Evolutionary conservation across 2,113 vertebrate genomes (phyloP).

Genomic region (Prinia subflava): DNA sequence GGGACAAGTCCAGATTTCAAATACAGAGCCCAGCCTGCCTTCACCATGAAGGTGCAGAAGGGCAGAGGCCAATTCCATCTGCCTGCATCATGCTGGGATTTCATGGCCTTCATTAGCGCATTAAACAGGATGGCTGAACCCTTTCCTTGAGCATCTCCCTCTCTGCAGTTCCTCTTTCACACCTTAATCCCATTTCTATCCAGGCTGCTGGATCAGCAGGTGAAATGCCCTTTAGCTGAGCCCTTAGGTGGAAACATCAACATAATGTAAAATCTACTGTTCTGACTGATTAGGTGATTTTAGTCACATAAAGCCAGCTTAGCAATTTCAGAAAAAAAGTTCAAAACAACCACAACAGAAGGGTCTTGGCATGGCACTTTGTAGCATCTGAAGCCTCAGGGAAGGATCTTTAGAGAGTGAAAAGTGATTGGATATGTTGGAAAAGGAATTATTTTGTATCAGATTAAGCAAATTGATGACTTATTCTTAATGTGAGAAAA

Average conservation of each 20-base stretch:
- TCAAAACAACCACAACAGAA: neutral
- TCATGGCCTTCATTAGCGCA: neutral
- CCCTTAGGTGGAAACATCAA: neutral
- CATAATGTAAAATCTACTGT: neutral
- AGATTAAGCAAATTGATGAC: neutral
- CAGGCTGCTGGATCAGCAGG: neutral
- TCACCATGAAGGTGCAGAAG: neutral
- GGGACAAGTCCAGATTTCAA: neutral
- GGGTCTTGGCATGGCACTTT: neutral
- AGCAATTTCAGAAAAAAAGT: neutral
- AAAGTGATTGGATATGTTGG: neutral
- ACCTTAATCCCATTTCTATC: neutral
- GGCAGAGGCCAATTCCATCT: neutral
- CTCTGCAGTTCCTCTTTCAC: neutral
- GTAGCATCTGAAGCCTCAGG: neutral
- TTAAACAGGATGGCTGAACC: neutral
- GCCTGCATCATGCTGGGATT: fast-evolving
- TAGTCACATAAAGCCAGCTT: neutral
- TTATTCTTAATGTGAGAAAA: neutral
- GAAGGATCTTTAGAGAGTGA: neutral
- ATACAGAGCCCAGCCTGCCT: neutral
- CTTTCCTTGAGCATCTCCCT: neutral
- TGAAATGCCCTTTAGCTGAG: neutral
- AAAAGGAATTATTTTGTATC: neutral
- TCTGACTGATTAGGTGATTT: neutral